phyloP scores from a whole-genome alignment of 2,797 vertebrate species.

The Notoglanidium macrostoma region DNA sequence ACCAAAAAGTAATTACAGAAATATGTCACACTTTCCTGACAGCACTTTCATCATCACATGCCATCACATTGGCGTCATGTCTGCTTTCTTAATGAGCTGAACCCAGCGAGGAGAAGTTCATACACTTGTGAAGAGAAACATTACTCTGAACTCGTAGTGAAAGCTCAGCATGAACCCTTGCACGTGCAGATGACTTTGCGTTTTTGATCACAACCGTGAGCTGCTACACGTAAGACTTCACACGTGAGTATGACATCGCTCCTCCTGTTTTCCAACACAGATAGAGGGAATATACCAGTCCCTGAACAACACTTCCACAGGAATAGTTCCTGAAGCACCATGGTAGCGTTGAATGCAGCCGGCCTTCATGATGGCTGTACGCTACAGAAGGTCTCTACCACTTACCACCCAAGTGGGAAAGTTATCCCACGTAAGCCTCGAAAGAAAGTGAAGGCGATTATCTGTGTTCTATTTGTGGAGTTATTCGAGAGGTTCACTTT shows the following conservation, averaged over 20 bases:
- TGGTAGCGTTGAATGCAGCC: constrained; percentile 65
- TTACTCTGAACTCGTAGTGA: constrained; percentile 48
- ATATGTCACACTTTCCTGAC: constrained; percentile 60
- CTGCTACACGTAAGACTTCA: constrained; percentile 65
- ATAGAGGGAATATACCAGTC: constrained; percentile 55
- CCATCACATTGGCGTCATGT: constrained; percentile 29
- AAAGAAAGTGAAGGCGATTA: constrained; percentile 79
- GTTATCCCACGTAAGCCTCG: constrained; percentile 33
- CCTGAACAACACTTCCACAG: constrained; percentile 46
- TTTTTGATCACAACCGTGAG: constrained; percentile 55
- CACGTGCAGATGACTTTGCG: constrained; percentile 56
- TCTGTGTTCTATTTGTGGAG: constrained; percentile 88
- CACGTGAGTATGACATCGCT: constrained; percentile 78
- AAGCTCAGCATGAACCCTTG: constrained; percentile 40
- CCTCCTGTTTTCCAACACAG: constrained; percentile 57
- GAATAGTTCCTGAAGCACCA: constrained; percentile 46
- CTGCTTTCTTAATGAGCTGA: constrained; percentile 42
- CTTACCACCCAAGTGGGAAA: constrained; percentile 35
- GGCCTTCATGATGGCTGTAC: constrained; percentile 48
- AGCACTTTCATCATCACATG: constrained; percentile 47
- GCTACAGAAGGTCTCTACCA: constrained; percentile 44
- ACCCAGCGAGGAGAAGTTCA: constrained; percentile 47
- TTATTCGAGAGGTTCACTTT: constrained; percentile 90
- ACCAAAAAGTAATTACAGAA: constrained; percentile 52
- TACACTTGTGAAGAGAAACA: constrained; percentile 45